phyloP scores from a whole-genome alignment of 2,113 vertebrate species.

The Leptodactylus fuscus region DNA sequence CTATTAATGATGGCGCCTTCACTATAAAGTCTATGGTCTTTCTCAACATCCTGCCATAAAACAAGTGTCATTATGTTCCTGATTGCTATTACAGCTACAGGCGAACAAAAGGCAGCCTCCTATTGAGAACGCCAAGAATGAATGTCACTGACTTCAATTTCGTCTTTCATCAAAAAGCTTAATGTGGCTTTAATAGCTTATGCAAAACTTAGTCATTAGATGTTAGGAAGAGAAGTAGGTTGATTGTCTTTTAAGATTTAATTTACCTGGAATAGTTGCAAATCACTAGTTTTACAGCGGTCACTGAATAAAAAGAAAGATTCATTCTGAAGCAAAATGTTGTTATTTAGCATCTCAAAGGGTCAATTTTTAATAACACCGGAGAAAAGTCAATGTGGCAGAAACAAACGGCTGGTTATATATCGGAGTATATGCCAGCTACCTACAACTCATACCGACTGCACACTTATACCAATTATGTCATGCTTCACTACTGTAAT shows the following conservation, averaged over 20 bases:
- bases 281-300: slow-evolving; percentile 1
- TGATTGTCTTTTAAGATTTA: slow-evolving; percentile 43
- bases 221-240: slow-evolving; percentile 29
- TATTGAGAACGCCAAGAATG: slow-evolving; percentile 20
- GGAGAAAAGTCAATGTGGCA: neutral
- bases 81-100: slow-evolving; percentile 46
- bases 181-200: slow-evolving; percentile 51
- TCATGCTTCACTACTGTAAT: neutral
- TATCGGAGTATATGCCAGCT: neutral
- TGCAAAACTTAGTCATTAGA: slow-evolving; percentile 35
- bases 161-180: slow-evolving; percentile 48
- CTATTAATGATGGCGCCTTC: neutral
- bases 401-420: neutral
- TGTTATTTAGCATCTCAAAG: slow-evolving; percentile 6
- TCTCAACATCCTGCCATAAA: neutral
- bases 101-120: slow-evolving; percentile 30
- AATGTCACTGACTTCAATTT: slow-evolving; percentile 51
- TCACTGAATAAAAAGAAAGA: slow-evolving; percentile 20
- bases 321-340: neutral
- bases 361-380: neutral
- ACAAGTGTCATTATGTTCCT: slow-evolving; percentile 45
- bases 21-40: neutral
- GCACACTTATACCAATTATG: neutral
- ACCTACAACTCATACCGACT: neutral
- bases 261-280: slow-evolving; percentile 21